Evolutionary conservation across 2,797 vertebrate species (phyloP).

Genomic region (Holocentrus rufus): DNA sequence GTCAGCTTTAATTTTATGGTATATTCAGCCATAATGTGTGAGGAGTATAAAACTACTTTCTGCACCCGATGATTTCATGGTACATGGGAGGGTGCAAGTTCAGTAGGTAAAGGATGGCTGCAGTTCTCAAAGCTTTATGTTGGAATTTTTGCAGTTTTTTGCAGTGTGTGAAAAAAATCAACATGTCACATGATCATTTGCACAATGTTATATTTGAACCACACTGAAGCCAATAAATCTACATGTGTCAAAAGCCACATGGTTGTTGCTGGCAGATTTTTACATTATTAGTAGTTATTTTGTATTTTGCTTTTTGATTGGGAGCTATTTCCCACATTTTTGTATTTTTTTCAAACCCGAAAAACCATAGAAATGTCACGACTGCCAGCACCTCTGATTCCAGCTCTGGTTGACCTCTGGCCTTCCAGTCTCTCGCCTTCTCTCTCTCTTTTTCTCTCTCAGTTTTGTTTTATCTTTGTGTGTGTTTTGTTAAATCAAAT

Average conservation of each 20-base stretch:
- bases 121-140: constrained; percentile 4
- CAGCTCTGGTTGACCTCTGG: too few relatives aligned
- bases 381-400: too few relatives aligned
- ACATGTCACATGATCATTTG: constrained; percentile 43
- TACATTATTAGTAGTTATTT: constrained; percentile 28
- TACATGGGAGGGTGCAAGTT: not conserved
- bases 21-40: not conserved
- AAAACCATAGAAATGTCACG: too few relatives aligned
- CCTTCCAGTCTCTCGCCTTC: too few relatives aligned
- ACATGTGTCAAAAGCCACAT: constrained; percentile 40
- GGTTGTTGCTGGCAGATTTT: constrained; percentile 37
- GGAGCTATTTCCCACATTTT: not conserved
- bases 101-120: constrained; percentile 1
- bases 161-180: constrained; percentile 25
- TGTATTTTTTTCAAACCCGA: too few relatives aligned
- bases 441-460: too few relatives aligned
- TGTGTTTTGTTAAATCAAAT: too few relatives aligned
- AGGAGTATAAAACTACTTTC: not conserved
- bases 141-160: not conserved
- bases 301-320: constrained; percentile 52
- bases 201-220: constrained; percentile 37
- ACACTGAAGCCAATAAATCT: constrained; percentile 18
- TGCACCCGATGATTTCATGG: not conserved
- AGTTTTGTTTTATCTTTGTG: too few relatives aligned
- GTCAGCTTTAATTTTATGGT: not conserved